These are phyloP conservation scores for Coelopa frigida DNA, from an alignment of 1,140 invertebrate genomes.

Conservation along the genomic window DNA sequence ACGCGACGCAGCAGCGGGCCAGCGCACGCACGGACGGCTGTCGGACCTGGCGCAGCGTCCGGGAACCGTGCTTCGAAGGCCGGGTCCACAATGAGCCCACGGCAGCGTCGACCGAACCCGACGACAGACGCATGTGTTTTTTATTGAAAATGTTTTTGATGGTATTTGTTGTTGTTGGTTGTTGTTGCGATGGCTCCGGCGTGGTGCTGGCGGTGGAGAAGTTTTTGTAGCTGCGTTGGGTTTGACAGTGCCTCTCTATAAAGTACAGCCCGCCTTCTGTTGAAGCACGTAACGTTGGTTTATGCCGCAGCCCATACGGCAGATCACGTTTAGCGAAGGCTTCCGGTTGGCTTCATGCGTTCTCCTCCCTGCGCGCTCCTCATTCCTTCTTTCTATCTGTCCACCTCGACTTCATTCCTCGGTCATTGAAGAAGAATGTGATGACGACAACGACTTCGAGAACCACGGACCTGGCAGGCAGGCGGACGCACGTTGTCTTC, in stretches of 20 bases:
- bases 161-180: conserved; percentile 10
- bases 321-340: conserved; percentile 44
- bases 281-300: conserved; percentile 35
- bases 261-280: conserved; percentile 44
- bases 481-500: too few species aligned
- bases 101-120: conserved; percentile 1
- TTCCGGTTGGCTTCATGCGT: conserved; percentile 42
- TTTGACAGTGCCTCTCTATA: conserved; percentile 31
- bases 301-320: conserved; percentile 33
- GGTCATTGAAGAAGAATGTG: background rate
- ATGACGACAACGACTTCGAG: conserved; percentile 1
- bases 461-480: too few species aligned
- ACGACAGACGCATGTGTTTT: conserved; percentile 24
- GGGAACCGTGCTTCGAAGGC: too few species aligned
- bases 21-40: too few species aligned
- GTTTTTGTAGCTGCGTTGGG: conserved; percentile 34
- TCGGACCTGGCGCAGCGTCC: background rate
- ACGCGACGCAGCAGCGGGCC: background rate
- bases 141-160: conserved; percentile 28
- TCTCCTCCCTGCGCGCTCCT: too few species aligned
- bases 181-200: background rate
- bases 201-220: conserved; percentile 14
- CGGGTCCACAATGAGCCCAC: background rate
- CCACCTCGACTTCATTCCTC: background rate
- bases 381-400: background rate